phyloP scores from a whole-genome alignment of 2,797 vertebrate species.

The Neoniphon sammara region DNA sequence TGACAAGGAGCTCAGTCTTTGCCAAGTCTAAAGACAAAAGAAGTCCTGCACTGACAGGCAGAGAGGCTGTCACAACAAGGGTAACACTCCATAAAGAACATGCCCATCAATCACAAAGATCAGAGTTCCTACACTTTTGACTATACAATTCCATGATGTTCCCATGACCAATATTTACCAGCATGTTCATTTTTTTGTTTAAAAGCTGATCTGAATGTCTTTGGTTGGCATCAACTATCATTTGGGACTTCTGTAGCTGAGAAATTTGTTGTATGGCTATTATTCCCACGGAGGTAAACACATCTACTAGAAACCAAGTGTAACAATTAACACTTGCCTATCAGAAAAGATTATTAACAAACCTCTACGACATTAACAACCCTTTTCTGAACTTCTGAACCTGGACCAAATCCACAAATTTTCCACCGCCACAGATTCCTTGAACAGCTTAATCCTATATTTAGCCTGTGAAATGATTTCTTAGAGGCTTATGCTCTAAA shows the following conservation, averaged over 20 bases:
- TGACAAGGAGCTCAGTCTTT: no score
- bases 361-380: neutral
- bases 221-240: neutral
- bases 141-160: no score
- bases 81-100: neutral
- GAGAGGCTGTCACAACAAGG: no score
- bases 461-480: slow-evolving; percentile 50
- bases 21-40: no score
- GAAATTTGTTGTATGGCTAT: neutral
- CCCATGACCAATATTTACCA: no score
- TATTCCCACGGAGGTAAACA: neutral
- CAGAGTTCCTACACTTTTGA: no score
- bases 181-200: no score
- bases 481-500: slow-evolving; percentile 49
- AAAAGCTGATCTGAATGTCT: neutral
- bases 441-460: slow-evolving; percentile 27
- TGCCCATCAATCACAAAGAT: no score
- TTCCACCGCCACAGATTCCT: slow-evolving; percentile 15
- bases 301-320: neutral
- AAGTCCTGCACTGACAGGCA: no score
- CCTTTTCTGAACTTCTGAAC: neutral
- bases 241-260: neutral
- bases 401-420: neutral
- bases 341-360: neutral
- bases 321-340: neutral